phyloP scores from a whole-genome alignment of 2,113 vertebrate genomes.

The Cygnus atratus region DNA sequence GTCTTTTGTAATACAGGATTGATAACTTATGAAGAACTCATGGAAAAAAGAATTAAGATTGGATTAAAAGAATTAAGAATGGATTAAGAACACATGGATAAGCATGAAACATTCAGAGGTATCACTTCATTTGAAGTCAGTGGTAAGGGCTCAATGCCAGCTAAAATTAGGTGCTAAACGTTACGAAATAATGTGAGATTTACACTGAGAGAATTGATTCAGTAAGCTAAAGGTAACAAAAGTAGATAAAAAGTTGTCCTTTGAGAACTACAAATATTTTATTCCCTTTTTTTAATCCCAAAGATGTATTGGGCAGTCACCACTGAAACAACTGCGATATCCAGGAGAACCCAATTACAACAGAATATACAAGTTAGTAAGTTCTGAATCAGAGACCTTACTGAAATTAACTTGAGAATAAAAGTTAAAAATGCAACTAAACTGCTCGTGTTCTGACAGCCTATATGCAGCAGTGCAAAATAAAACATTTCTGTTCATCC shows the following conservation, averaged over 20 bases:
- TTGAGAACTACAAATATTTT: not conserved
- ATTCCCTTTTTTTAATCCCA: not conserved
- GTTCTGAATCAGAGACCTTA: not conserved
- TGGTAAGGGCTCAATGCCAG: not conserved
- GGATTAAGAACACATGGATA: no score
- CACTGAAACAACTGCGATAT: not conserved
- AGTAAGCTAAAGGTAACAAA: not conserved
- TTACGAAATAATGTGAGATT: not conserved
- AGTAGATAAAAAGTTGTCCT: not conserved
- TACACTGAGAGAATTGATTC: not conserved
- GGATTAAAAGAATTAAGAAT: no score
- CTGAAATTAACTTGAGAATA: not conserved
- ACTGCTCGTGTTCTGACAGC: not conserved
- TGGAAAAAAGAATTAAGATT: no score
- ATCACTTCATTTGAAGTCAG: not conserved
- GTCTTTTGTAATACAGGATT: not conserved
- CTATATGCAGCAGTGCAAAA: not conserved
- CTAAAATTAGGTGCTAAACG: not conserved
- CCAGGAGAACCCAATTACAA: not conserved
- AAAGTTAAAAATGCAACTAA: not conserved
- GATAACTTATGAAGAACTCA: not conserved
- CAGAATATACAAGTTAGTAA: not conserved
- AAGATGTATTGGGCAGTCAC: not conserved
- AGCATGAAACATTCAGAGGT: not conserved
- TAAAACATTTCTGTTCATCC: not conserved